A percentile compares a stretch with the other conserved stretches of the same genome.
Conservation (phyloP, 37 sponge, comb jelly and placozoan genomes). For the Theonella swinhoei region DNA sequence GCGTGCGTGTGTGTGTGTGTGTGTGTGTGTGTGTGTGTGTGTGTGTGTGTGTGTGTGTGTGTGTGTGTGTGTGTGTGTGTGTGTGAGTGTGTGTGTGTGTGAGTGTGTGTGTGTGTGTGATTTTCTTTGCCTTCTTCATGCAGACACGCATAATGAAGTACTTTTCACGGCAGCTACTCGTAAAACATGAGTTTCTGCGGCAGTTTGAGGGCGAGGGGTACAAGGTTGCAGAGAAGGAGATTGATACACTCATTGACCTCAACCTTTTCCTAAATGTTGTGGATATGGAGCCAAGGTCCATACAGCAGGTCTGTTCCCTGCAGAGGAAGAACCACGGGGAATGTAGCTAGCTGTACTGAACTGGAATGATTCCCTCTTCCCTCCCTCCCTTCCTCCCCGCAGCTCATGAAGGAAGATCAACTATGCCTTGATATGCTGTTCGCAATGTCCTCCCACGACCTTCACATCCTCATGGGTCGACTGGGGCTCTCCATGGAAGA, state of each 20-base stretch:
- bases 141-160: constrained; percentile 59
- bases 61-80: too few species aligned
- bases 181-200: constrained; percentile 52
- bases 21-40: too few species aligned
- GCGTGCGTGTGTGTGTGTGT: too few species aligned
- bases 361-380: too few species aligned
- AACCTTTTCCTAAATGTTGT: constrained; percentile 47
- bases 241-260: constrained; percentile 44
- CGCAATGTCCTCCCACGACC: constrained; percentile 5
- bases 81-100: too few species aligned
- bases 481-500: constrained; percentile 6
- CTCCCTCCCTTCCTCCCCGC: background rate
- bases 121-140: background rate
- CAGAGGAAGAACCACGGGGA: too few species aligned
- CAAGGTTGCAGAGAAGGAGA: background rate
- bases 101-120: too few species aligned
- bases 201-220: background rate
- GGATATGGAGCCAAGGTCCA: constrained; percentile 20
- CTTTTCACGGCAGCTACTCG: constrained; percentile 63
- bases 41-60: too few species aligned
- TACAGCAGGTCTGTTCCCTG: too few species aligned
- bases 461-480: constrained; percentile 25
- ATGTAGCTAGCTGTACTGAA: too few species aligned
- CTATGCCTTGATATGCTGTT: constrained; percentile 39
- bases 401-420: background rate